Conservation (phyloP, 2,888 invertebrate genomes). For the Drosophila stalkeri region DNA sequence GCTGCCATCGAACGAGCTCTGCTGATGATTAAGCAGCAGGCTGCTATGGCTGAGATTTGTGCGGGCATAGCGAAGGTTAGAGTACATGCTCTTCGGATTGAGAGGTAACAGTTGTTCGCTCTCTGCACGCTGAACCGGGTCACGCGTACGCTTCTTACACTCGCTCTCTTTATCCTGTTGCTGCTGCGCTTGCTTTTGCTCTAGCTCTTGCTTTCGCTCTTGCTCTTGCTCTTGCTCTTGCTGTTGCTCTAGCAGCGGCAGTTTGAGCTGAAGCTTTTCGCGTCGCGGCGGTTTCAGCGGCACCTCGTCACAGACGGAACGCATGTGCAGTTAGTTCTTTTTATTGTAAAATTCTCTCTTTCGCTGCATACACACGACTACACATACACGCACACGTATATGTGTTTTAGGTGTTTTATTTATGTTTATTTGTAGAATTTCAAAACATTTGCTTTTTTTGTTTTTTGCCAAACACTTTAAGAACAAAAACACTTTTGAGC, state of each 20-base stretch:
- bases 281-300: conserved; percentile 66
- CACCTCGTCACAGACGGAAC: conserved; percentile 41
- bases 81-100: conserved; percentile 73
- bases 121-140: conserved; percentile 14
- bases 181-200: conserved; percentile 16
- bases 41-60: conserved; percentile 84
- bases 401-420: not conserved
- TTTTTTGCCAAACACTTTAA: conserved; percentile 10
- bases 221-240: conserved; percentile 21
- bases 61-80: conserved; percentile 83
- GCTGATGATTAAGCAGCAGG: conserved; percentile 80
- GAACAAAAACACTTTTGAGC: conserved; percentile 21
- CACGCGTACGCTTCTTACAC: conserved; percentile 1
- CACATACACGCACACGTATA: not conserved
- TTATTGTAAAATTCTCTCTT: not conserved
- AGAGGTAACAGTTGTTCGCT: conserved; percentile 43
- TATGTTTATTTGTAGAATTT: conserved; percentile 12
- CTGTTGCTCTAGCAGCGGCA: conserved; percentile 14
- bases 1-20: conserved; percentile 73
- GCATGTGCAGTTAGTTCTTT: conserved; percentile 47
- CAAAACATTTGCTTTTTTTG: conserved; percentile 6
- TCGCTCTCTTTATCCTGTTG: conserved; percentile 23
- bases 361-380: not conserved
- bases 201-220: conserved; percentile 11
- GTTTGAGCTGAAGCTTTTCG: conserved; percentile 29